phyloP scores from a whole-genome alignment of 2,797 vertebrate species.

The Anguilla obscura region DNA sequence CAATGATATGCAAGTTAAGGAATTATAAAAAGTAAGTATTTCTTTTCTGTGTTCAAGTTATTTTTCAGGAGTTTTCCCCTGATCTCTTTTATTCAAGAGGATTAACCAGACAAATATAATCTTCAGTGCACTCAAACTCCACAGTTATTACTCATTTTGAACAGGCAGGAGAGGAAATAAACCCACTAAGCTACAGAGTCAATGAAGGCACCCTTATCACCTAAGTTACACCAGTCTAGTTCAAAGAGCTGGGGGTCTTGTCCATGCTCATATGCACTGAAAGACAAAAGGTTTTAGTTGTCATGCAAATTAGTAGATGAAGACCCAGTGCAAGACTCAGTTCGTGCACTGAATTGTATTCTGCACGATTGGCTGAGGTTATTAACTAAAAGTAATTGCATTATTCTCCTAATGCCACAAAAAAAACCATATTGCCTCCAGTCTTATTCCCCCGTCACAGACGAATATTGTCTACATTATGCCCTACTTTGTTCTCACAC shows the following conservation, averaged over 20 bases:
- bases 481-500: constrained; percentile 47
- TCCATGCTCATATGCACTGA: constrained; percentile 58
- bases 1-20: background rate
- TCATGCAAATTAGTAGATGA: constrained; percentile 68
- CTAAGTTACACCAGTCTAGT: constrained; percentile 59
- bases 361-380: constrained; percentile 57
- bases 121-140: constrained; percentile 56
- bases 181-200: constrained; percentile 49
- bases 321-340: background rate
- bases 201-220: constrained; percentile 63
- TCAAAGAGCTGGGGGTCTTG: constrained; percentile 53
- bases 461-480: constrained; percentile 28
- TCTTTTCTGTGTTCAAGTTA: background rate
- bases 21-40: background rate
- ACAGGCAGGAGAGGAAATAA: constrained; percentile 62
- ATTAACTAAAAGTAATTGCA: constrained; percentile 74
- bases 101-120: constrained; percentile 67
- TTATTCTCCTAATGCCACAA: constrained; percentile 59
- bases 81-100: constrained; percentile 53
- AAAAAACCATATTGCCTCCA: constrained; percentile 21
- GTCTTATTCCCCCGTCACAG: constrained; percentile 54
- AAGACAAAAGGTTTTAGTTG: constrained; percentile 66
- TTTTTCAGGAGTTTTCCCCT: constrained; percentile 45
- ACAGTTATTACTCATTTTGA: constrained; percentile 67
- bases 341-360: constrained; percentile 50